A percentile compares a stretch with the other conserved stretches of the same genome.
Conservation (phyloP, 2,888 invertebrate species). For the Eumerus sabulonum region DNA sequence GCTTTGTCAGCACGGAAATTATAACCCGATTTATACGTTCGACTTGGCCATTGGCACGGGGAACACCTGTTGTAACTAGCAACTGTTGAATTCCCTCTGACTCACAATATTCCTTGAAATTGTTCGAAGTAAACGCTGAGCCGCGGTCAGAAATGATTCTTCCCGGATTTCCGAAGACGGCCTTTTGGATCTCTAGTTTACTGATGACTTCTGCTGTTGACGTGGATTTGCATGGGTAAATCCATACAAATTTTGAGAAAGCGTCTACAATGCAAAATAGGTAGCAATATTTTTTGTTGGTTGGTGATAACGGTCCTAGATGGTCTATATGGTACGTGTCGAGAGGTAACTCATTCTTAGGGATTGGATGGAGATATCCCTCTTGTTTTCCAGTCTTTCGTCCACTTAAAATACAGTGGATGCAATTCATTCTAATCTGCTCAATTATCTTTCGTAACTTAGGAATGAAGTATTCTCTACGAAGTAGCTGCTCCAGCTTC, state of each 20-base stretch:
- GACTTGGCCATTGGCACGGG: constrained; percentile 43
- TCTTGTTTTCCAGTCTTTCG: constrained; percentile 61
- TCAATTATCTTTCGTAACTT: background rate
- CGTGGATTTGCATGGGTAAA: too few species aligned
- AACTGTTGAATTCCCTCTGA: constrained; percentile 30
- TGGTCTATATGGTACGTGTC: constrained; percentile 63
- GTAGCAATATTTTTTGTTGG: background rate
- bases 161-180: constrained; percentile 44
- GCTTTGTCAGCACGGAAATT: constrained; percentile 12
- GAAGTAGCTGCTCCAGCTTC: constrained; percentile 1
- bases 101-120: constrained; percentile 41
- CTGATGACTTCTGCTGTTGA: constrained; percentile 13
- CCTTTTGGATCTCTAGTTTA: constrained; percentile 11
- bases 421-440: constrained; percentile 3
- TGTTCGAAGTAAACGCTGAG: constrained; percentile 47
- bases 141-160: constrained; percentile 54
- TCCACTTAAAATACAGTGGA: constrained; percentile 23
- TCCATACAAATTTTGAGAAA: constrained; percentile 5
- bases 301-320: background rate
- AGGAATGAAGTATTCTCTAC: constrained; percentile 5
- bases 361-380: constrained; percentile 22
- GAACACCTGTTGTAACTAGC: constrained; percentile 38
- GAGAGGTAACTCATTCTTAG: too few species aligned
- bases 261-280: background rate
- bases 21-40: constrained; percentile 27